phyloP scores from a whole-genome alignment of 2,888 invertebrate species.

The Polyommatus iphigenia region DNA sequence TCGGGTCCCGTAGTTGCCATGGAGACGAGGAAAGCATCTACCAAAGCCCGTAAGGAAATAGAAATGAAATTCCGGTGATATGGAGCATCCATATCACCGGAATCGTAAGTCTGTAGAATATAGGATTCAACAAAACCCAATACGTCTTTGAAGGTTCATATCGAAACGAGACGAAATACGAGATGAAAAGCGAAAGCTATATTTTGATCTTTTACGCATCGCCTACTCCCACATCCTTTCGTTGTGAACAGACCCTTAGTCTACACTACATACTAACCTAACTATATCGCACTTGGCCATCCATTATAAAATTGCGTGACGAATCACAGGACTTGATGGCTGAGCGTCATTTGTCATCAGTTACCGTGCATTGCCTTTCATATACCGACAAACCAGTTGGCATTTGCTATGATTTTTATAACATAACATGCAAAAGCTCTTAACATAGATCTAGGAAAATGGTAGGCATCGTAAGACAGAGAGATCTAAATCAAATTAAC shows the following conservation, averaged over 20 bases:
- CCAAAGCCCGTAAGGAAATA: background rate
- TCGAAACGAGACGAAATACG: background rate
- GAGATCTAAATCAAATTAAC: no score
- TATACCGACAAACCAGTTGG: slow-evolving; percentile 42
- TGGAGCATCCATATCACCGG: background rate
- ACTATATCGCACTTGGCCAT: background rate
- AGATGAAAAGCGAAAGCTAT: background rate
- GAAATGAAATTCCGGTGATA: no score
- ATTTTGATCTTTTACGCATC: no score
- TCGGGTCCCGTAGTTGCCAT: background rate
- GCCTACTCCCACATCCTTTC: no score
- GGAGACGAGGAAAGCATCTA: background rate
- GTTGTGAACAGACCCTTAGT: no score
- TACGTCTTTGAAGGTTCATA: background rate
- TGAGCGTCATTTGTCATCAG: slow-evolving; percentile 67
- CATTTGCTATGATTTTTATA: background rate
- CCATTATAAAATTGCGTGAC: slow-evolving; percentile 3
- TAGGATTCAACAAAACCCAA: no score
- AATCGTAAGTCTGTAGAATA: no score
- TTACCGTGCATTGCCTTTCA: slow-evolving; percentile 71
- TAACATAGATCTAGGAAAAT: no score
- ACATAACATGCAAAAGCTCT: background rate
- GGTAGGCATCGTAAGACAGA: no score
- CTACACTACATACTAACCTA: no score
- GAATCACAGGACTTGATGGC: slow-evolving; percentile 4